Evolutionary conservation across 2,113 vertebrate species (phyloP), one percentile per base, ranked within the genome.

Genomic region (Mesoclemmys tuberculata): DNA sequence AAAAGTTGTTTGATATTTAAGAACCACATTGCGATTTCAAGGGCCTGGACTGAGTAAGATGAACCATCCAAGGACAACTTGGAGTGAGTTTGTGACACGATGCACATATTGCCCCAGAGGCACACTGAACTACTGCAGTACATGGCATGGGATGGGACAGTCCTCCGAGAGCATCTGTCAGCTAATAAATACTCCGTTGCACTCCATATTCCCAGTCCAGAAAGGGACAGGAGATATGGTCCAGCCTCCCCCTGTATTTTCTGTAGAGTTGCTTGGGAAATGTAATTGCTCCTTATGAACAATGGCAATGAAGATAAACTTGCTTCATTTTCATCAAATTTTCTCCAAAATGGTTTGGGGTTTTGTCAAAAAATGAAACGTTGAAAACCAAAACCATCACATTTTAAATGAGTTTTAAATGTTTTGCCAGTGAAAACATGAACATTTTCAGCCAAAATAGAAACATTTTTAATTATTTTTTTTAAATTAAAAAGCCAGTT

Each of bases 181-280:
- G 18, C 64, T 10, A 38, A 19, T 38, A 19, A 38, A 19, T 38
- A 19, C 79, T 44, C 68, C 79, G 3, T 10, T 49, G 26, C 31
- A 77, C 52, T 44, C 64, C 54, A 74, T 0, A 2, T 5, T 81
- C 54, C 21, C 64, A 58, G 52, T 49, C 71, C n/a, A 64, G 81
- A 89, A 81, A 9, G 86, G 8, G 2, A 4, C 44, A 29, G 27
- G 27, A 49, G n/a, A 48, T 79, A 8, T 49, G 77, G 64, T 18
- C 79, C 93, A 41, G 3, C 1, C 21, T 2, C 1, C 3, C 21
- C 2, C 21, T 2, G 0, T 21, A 31, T 18, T 24, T 89, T 89
- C 68, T 74, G 58, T 90, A 90, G 38, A 46, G 41, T 22, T 27
- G 38, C 16, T 46, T 46, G 38, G 11, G 41, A 27, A 46, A 27